Percentiles rank a stretch among this genome's conserved stretches.
Evolutionary conservation across 2,113 vertebrate genomes (phyloP).

Genomic region (Mystacornis crossleyi): DNA sequence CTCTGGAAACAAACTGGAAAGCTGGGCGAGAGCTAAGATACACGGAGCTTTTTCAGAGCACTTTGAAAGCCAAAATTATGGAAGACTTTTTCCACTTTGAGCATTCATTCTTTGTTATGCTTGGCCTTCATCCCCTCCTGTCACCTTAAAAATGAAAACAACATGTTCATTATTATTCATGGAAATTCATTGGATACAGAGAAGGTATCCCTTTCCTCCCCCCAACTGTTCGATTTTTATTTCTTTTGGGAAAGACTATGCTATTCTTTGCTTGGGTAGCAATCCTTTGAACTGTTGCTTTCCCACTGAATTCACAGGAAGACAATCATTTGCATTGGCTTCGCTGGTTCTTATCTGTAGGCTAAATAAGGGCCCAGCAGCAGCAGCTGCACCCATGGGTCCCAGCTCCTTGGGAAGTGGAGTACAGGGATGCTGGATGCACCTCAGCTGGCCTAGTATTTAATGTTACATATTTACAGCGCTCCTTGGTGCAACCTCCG

Average conservation of each 20-base stretch:
- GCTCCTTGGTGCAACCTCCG: not conserved
- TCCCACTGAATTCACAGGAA: not conserved
- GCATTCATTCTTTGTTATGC: slow-evolving; percentile 24
- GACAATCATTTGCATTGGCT: not conserved
- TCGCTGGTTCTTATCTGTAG: not conserved
- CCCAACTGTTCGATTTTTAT: not conserved
- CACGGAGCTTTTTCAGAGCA: not conserved
- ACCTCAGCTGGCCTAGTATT: not conserved
- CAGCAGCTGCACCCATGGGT: not conserved
- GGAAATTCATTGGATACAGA: not conserved
- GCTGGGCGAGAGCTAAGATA: not conserved
- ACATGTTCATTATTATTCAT: slow-evolving; percentile 54
- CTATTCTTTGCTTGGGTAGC: not conserved
- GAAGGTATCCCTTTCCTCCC: not conserved
- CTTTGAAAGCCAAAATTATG: slow-evolving; percentile 1
- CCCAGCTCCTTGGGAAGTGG: not conserved
- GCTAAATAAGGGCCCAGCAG: not conserved
- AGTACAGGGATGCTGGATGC: not conserved
- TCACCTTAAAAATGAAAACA: slow-evolving; percentile 65
- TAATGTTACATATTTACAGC: not conserved
- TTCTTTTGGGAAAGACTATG: slow-evolving; percentile 18
- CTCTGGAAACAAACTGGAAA: slow-evolving; percentile 6
- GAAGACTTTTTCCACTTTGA: slow-evolving; percentile 55
- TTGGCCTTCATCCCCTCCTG: slow-evolving; percentile 32
- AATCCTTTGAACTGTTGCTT: not conserved